Evolutionary conservation across 2,113 vertebrate species (phyloP), one percentile per base, ranked within the genome.

Genomic region (Perca fluviatilis): DNA sequence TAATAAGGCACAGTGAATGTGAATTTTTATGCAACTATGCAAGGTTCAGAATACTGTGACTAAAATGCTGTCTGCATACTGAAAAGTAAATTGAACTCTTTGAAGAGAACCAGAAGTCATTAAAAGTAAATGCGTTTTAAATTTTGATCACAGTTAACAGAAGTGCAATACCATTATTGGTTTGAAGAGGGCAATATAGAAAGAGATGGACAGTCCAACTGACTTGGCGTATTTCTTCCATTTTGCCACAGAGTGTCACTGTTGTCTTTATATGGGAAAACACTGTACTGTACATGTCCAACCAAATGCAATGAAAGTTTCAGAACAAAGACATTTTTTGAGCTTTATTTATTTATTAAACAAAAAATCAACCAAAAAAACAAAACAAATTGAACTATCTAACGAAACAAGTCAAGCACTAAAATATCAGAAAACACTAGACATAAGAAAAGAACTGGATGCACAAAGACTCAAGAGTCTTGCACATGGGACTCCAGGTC

Each of bases 311-410:
- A 47, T 18, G 2, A 49, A 33, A 30, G 47, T 33, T n/a, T 2
- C 53, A 57, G 25, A 61, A 51, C 50, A 80, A 76, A 53, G 14
- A 74, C 47, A 74, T 14, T 46, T 89, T 89, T 58, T 69, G 87
- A 87, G 57, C 87, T 92, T 91, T 87, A 92, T 93, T 93, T 84
- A 87, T 79, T 86, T 77, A 77, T 88, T 86, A 79, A 89, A 89
- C 84, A 88, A 87, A 84, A 68, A 74, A 66, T 64, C 71, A 86
- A 80, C 62, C 68, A 69, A 83, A 86, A 81, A 77, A 33, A 33
- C n/a, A 27, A 27, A 27, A 40, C 1, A 40, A 66, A 23, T 88
- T 90, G 80, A 83, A 77, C 84, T 86, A 83, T 47, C 86, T 84
- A 90, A 80, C 46, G 76, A 61, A 88, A 87, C 63, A 82, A 84